Evolutionary conservation across 2,797 vertebrate species (phyloP).

Genomic region (Scolopax rusticola): DNA sequence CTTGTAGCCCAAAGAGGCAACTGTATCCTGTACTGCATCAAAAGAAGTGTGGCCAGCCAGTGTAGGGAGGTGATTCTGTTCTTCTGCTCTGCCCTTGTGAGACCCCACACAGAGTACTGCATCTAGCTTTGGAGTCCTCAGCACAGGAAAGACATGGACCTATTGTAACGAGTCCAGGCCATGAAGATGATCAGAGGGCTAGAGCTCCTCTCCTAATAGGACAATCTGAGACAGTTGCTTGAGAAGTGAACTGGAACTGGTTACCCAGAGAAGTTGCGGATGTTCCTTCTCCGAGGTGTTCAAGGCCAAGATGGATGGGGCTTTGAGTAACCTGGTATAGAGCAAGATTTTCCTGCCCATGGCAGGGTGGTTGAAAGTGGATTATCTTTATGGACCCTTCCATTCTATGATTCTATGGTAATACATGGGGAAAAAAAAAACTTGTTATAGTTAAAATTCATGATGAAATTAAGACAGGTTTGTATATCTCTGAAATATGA

Average conservation of each 20-base stretch:
- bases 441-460: not conserved
- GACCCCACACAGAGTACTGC: not conserved
- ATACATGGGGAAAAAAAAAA: not conserved
- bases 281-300: too few species aligned
- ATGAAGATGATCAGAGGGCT: not conserved
- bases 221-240: not conserved
- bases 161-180: not conserved
- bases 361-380: not conserved
- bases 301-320: not conserved
- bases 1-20: not conserved
- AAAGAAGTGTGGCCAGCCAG: not conserved
- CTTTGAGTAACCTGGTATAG: not conserved
- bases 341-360: not conserved
- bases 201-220: not conserved
- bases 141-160: not conserved
- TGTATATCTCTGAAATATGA: not conserved
- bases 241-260: not conserved
- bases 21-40: not conserved
- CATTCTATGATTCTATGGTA: not conserved
- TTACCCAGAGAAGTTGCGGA: not conserved
- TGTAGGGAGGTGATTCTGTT: too few species aligned
- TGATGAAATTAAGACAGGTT: not conserved
- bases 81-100: not conserved
- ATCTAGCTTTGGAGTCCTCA: not conserved
- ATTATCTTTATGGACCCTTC: not conserved